Base-by-base conservation (phyloP, 2,888 invertebrate species). In the Creontiades dilutus region DNA sequence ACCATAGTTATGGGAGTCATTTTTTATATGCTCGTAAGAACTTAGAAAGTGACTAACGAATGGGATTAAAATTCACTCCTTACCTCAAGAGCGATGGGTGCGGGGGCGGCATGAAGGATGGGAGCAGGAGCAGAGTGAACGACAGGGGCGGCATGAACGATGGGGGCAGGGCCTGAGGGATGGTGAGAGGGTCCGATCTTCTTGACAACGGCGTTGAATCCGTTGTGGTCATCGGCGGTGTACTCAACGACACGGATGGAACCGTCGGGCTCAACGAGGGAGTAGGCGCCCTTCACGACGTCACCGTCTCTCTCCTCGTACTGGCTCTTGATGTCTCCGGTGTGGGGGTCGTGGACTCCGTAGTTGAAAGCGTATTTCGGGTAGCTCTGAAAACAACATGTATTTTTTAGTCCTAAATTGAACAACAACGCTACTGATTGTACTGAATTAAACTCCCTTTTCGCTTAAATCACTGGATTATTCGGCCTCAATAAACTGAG, bases 351-450 rank as follows among this genome's bases (percentile, higher is more conserved):
- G 91, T 95, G 94, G 46, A 95, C 95, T 80, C 95, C 95, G 91
- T 95, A 95, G 92, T 94, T 95, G 93, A 95, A 95, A 88, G 93
- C 93, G 92, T 95, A 95, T 92, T 95, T 95, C 75, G 96, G 95
- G 92, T 95, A 95, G 37, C 95, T 95, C 95, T 95, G 93, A 11
- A 90, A 88, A 37, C 37, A 37, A 37, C 37, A 37, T 37, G 3
- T 7, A 37, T 37, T 37, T 37, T 7, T 37, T 37, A 37, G 37
- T 37, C 7, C 2, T 7, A 37, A 37, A 4, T 37, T 37, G 37
- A 37, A 37, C 2, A 37, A 37, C n/a, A n/a, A n/a, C n/a, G 7
- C 3, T 37, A 37, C 2, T 37, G 37, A 37, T 37, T 37, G 7
- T 37, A 37, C n/a, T n/a, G n/a, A n/a, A n/a, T n/a, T n/a, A n/a